Evolutionary conservation across 2,797 vertebrate genomes (phyloP), one percentile per base, ranked within the genome.

Genomic region (Silurus aristotelis): DNA sequence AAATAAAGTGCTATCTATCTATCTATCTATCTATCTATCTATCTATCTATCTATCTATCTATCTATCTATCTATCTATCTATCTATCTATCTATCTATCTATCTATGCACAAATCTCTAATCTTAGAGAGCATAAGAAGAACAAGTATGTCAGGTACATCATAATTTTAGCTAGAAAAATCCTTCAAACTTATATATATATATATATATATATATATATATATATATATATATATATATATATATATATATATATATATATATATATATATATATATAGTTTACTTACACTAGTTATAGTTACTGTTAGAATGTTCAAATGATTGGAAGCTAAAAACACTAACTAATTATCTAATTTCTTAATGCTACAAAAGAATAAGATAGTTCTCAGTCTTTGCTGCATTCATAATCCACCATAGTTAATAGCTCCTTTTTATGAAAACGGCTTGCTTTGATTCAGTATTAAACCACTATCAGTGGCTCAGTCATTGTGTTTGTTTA

Each of bases 231-330:
- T 71, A 71, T 46, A 20, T 48, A 48, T 48, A 48, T 48, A 48
- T 48, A 48, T 68, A 31, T 68, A 31, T 46, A 71, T 71, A 71
- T 71, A 71, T 68, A 31, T 46, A 71, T 71, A 71, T 71, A 71
- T 48, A 48, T 48, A 48, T 48, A 48, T 48, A 48, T 68, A 31
- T 46, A 71, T 71, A 71, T 71, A 71, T 46, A 20, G 17, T 1
- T 19, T 46, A 20, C 8, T 71, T 70, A 70, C 15, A 43, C 17
- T 38, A 38, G 27, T 38, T 70, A 43, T 66, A 66, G 63, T 25
- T 66, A 66, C 10, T 7, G 48, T 52, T 52, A 52, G 6, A 52
- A 52, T 52, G 48, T 52, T 6, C 48, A 52, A 52, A 9, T 52
- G 31, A 15, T 20, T 19, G 2, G 15, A 19, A 6, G 15, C 67